These are phyloP conservation scores for Drosophila murphyi DNA, from an alignment of 1,140 invertebrate species.

Conservation along the genomic window DNA sequence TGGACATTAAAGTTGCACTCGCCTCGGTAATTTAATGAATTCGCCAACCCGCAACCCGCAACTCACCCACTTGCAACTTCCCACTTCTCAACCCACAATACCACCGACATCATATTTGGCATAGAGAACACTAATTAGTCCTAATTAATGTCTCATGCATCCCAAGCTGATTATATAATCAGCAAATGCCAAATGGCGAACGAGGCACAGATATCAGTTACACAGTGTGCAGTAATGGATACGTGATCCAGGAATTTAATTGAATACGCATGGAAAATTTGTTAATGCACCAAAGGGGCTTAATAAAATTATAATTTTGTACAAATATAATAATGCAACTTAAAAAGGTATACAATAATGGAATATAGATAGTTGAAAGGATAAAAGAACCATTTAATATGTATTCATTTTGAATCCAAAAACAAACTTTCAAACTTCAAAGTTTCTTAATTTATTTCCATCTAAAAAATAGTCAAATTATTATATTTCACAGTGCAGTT, in stretches of 20 bases:
- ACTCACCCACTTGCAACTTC: too few species aligned
- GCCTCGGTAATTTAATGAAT: conserved; percentile 27
- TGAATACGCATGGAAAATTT: conserved; percentile 6
- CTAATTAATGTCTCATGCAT: conserved; percentile 45
- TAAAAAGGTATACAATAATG: too few species aligned
- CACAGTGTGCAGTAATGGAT: conserved; percentile 2
- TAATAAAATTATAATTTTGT: not conserved
- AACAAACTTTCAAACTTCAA: too few species aligned
- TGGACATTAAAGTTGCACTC: conserved; percentile 13
- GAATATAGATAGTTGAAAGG: too few species aligned
- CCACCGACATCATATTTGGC: conserved; percentile 10
- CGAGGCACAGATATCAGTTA: conserved; percentile 4
- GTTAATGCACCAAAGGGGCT: not conserved
- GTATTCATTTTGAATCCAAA: too few species aligned
- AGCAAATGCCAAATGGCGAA: conserved; percentile 12
- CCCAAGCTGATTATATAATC: conserved; percentile 38
- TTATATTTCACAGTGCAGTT: too few species aligned
- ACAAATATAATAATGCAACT: not conserved
- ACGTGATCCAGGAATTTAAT: conserved; percentile 8
- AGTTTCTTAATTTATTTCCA: too few species aligned
- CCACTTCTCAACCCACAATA: not conserved
- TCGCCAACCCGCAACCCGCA: not conserved
- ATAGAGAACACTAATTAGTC: conserved; percentile 20
- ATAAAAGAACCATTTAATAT: too few species aligned
- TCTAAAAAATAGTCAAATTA: too few species aligned